These are phyloP conservation scores for Brassicogethes aeneus DNA, from an alignment of 2,888 invertebrate genomes.

Conservation along the genomic window DNA sequence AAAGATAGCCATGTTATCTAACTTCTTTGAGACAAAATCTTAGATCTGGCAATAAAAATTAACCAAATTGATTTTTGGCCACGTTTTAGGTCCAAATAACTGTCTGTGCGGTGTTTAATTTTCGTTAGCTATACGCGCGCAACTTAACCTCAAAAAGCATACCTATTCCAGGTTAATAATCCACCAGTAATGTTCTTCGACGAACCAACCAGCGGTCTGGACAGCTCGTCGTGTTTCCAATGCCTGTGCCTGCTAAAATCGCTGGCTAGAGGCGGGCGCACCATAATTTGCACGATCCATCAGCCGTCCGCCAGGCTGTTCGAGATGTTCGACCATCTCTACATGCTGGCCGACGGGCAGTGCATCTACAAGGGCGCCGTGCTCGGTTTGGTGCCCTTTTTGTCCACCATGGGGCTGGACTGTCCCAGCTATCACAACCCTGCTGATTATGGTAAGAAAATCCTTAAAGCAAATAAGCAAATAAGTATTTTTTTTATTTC, in stretches of 20 bases:
- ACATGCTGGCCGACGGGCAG: constrained; percentile 85
- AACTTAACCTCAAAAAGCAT: no score
- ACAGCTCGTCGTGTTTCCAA: constrained; percentile 91
- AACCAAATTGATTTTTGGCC: no score
- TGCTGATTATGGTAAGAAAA: constrained; percentile 76
- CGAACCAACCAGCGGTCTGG: constrained; percentile 88
- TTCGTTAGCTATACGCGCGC: no score
- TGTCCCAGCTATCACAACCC: constrained; percentile 97
- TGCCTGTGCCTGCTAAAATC: constrained; percentile 83
- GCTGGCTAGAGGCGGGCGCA: constrained; percentile 77
- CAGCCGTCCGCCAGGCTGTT: constrained; percentile 93
- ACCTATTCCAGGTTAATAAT: constrained; percentile 56
- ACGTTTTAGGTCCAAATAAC: no score
- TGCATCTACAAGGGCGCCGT: constrained; percentile 88
- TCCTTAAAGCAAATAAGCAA: neutral
- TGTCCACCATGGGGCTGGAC: constrained; percentile 73
- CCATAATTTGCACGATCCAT: constrained; percentile 93
- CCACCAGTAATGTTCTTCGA: constrained; percentile 98
- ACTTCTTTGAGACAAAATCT: no score
- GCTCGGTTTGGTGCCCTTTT: constrained; percentile 75
- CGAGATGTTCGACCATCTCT: constrained; percentile 91
- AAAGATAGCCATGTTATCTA: no score
- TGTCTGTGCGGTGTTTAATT: no score
- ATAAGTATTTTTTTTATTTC: constrained; percentile 24
- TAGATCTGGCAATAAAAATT: no score